Percentiles rank a stretch among this genome's conserved stretches.
Conservation (phyloP, 2,797 vertebrate genomes). For the Jordanella pulchra region DNA sequence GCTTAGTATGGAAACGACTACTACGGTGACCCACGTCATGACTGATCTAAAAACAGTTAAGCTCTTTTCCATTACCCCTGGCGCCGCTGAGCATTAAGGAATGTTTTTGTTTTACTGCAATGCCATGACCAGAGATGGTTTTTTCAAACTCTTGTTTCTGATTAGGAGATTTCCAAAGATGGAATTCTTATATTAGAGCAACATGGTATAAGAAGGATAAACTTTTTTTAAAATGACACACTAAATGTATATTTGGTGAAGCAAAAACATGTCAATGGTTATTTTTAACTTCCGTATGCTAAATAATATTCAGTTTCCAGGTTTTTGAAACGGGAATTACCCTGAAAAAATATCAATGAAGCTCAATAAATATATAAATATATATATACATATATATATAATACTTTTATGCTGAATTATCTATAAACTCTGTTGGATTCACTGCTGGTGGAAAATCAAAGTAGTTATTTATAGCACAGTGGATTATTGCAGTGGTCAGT, state of each 20-base stretch:
- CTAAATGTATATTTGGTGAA: background rate
- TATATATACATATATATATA: no score
- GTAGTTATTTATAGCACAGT: conserved; percentile 76
- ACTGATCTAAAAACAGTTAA: conserved; percentile 9
- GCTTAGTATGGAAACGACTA: conserved; percentile 7
- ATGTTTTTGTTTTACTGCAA: conserved; percentile 14
- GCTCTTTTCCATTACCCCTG: conserved; percentile 16
- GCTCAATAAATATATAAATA: no score
- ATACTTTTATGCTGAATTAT: background rate
- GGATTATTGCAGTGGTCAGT: conserved; percentile 65
- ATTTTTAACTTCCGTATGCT: background rate
- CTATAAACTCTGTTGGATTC: conserved; percentile 51
- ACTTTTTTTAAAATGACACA: background rate
- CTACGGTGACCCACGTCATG: conserved; percentile 10
- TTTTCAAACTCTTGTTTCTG: background rate
- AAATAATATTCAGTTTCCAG: background rate
- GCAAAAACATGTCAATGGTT: background rate
- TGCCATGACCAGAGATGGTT: background rate
- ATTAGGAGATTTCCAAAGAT: background rate
- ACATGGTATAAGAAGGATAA: background rate
- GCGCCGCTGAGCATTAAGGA: background rate
- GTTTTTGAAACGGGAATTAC: background rate
- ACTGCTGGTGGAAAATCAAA: conserved; percentile 51
- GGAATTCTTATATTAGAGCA: background rate
- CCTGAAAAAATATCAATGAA: background rate